Percentiles rank a stretch among this genome's conserved stretches.
phyloP scores from a whole-genome alignment of 92 coral and sea anemone species.

The Montipora capitata region DNA sequence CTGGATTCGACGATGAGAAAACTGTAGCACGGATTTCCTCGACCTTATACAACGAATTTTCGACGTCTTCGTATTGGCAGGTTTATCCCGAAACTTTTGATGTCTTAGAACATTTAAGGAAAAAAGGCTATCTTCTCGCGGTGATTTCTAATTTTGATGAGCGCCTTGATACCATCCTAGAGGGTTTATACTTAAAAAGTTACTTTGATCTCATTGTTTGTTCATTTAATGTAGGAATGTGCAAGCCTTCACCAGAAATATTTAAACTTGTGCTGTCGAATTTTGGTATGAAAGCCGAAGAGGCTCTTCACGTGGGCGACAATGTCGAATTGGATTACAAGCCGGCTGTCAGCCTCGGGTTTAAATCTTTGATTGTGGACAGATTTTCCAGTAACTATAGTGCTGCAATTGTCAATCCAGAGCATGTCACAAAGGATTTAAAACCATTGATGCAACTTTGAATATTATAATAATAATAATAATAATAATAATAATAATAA shows the following conservation, averaged over 20 bases:
- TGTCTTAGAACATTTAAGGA: slow-evolving; percentile 73
- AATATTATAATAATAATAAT: not conserved
- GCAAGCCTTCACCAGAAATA: slow-evolving; percentile 82
- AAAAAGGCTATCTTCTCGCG: slow-evolving; percentile 73
- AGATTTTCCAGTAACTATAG: slow-evolving; percentile 33
- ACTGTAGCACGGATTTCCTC: slow-evolving; percentile 61
- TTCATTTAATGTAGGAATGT: slow-evolving; percentile 76
- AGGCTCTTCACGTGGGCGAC: slow-evolving; percentile 89
- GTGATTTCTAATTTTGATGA: slow-evolving; percentile 95
- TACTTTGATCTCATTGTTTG: slow-evolving; percentile 82
- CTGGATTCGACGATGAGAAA: slow-evolving; percentile 69
- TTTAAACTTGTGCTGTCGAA: slow-evolving; percentile 80
- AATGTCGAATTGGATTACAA: slow-evolving; percentile 79
- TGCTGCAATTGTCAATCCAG: slow-evolving; percentile 34
- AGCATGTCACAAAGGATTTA: slow-evolving; percentile 45
- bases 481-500: too few species aligned
- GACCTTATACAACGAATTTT: slow-evolving; percentile 77
- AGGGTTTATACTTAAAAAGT: slow-evolving; percentile 59
- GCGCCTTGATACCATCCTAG: slow-evolving; percentile 77
- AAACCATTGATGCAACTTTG: slow-evolving; percentile 38
- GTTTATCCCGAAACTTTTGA: slow-evolving; percentile 81
- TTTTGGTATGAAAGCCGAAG: slow-evolving; percentile 57
- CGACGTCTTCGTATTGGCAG: slow-evolving; percentile 76
- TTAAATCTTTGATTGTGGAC: slow-evolving; percentile 82
- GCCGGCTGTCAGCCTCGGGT: slow-evolving; percentile 83